These are phyloP conservation scores for Takifugu bimaculatus DNA, from an alignment of 2,113 vertebrate genomes.

Conservation along the genomic window DNA sequence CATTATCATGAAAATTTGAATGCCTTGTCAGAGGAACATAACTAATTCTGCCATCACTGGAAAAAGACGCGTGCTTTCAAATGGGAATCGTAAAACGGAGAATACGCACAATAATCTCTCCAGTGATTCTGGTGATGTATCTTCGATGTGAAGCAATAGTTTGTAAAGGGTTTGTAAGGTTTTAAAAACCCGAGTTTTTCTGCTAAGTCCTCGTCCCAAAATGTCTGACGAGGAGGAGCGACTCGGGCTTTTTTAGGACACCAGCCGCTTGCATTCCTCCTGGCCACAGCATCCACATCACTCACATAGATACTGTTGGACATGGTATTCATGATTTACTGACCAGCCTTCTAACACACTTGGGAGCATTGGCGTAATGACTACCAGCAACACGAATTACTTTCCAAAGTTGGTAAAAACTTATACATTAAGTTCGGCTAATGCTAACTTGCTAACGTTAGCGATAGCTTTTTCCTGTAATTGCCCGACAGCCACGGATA, in stretches of 20 bases:
- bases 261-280: slow-evolving; percentile 38
- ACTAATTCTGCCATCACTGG: too few relatives aligned
- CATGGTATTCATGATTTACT: rapidly evolving
- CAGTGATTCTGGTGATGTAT: too few relatives aligned
- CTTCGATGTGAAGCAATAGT: too few relatives aligned
- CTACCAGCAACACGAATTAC: background rate
- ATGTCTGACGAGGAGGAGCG: slow-evolving; percentile 67
- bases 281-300: slow-evolving; percentile 14
- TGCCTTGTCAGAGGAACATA: too few relatives aligned
- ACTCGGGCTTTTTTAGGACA: slow-evolving; percentile 16
- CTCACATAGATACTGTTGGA: background rate
- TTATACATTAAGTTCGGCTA: slow-evolving; percentile 11
- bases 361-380: background rate
- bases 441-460: slow-evolving; percentile 46
- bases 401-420: slow-evolving; percentile 42
- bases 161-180: too few relatives aligned
- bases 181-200: background rate
- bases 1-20: background rate
- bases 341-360: background rate
- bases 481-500: background rate
- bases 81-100: too few relatives aligned
- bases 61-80: too few relatives aligned
- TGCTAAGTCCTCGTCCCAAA: slow-evolving; percentile 38
- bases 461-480: slow-evolving; percentile 20
- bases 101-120: too few relatives aligned